Conservation (phyloP, 2,113 vertebrate genomes). For the pig (Sus scrofa) region T2T-Sscrofa CM000817.6:129590001-129590500, state of each 20-base stretch:
- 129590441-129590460: neutral
- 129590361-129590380: neutral
- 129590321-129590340: neutral
- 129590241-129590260: neutral
- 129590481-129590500: neutral
- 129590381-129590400: neutral
- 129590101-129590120: neutral
- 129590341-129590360: neutral
- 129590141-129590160: neutral
- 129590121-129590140: neutral
- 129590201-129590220: accelerated
- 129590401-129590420: neutral
- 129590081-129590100: neutral
- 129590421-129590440: neutral
- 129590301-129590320: neutral
- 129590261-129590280: neutral
- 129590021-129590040: neutral
- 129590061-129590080: neutral
- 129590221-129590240: neutral
- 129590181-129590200: neutral
- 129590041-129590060: neutral
- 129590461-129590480: neutral
- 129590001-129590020: neutral
- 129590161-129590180: neutral
- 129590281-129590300: neutral